Conservation (phyloP, 2,797 vertebrate genomes). For the Pitangus sulphuratus region DNA sequence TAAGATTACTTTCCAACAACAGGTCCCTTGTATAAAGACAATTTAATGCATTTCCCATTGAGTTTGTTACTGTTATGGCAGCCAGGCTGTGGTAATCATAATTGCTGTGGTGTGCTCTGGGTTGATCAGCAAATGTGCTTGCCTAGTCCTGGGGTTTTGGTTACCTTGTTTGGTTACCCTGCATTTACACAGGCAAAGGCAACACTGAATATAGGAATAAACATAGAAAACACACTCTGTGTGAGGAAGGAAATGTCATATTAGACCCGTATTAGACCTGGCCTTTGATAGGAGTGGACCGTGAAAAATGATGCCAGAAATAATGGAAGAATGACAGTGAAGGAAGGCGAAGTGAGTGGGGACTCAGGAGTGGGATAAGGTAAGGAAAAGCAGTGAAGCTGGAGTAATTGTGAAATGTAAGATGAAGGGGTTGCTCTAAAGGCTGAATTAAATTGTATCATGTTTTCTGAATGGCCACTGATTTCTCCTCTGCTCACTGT, state of each 20-base stretch:
- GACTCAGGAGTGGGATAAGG: rapidly evolving
- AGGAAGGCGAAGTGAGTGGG: background rate
- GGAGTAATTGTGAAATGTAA: background rate
- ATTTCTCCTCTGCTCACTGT: background rate
- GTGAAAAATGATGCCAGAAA: background rate
- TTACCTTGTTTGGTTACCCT: no score
- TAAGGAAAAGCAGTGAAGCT: background rate
- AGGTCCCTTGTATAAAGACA: background rate
- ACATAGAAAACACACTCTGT: background rate
- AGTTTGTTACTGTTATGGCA: background rate
- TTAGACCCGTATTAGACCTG: background rate
- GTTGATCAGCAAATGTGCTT: rapidly evolving
- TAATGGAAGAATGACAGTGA: background rate
- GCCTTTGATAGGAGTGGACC: background rate
- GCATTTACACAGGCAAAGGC: background rate
- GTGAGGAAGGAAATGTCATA: background rate
- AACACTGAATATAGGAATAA: background rate
- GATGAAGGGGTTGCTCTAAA: background rate
- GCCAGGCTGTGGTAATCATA: background rate
- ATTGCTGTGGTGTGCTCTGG: background rate
- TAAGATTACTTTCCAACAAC: background rate
- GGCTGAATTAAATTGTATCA: background rate
- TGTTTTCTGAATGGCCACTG: background rate
- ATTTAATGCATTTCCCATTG: background rate
- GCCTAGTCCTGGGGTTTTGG: background rate